These are phyloP conservation scores for Cryptophagus acutangulus DNA, from an alignment of 2,888 invertebrate species.

Conservation along the genomic window DNA sequence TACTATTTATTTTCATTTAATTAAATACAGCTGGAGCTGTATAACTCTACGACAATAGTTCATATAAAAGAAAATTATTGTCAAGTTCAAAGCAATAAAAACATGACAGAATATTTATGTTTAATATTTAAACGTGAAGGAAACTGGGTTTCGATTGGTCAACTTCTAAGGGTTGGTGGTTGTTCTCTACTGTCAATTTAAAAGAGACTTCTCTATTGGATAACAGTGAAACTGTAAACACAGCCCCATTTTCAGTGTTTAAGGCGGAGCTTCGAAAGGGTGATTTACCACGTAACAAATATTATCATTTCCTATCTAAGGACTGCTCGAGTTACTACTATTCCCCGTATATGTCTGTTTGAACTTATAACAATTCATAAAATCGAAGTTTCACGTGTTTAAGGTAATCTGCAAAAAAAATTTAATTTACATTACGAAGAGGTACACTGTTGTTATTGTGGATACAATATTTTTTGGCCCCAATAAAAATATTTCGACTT, in stretches of 20 bases:
- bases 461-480: slow-evolving; percentile 3
- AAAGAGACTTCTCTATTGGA: slow-evolving; percentile 40
- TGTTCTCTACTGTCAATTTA: slow-evolving; percentile 35
- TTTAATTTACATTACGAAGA: too few relatives aligned
- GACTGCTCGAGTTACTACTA: slow-evolving; percentile 22
- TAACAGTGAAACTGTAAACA: slow-evolving; percentile 40
- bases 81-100: neutral
- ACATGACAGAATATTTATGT: slow-evolving; percentile 27
- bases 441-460: neutral
- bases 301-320: slow-evolving; percentile 35
- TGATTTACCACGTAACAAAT: slow-evolving; percentile 36
- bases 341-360: slow-evolving; percentile 12
- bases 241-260: slow-evolving; percentile 39
- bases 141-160: slow-evolving; percentile 38
- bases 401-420: slow-evolving; percentile 5
- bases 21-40: too few relatives aligned
- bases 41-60: too few relatives aligned
- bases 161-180: slow-evolving; percentile 39
- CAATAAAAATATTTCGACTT: neutral
- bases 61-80: slow-evolving; percentile 1
- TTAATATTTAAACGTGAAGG: slow-evolving; percentile 30
- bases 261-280: slow-evolving; percentile 39
- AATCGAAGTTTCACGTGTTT: slow-evolving; percentile 2
- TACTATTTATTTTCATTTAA: too few relatives aligned
- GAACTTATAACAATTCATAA: slow-evolving; percentile 2